A percentile compares a stretch with the other conserved stretches of the same genome.
Evolutionary conservation across 2,888 invertebrate genomes (phyloP).

Genomic region (Volucella zonaria): DNA sequence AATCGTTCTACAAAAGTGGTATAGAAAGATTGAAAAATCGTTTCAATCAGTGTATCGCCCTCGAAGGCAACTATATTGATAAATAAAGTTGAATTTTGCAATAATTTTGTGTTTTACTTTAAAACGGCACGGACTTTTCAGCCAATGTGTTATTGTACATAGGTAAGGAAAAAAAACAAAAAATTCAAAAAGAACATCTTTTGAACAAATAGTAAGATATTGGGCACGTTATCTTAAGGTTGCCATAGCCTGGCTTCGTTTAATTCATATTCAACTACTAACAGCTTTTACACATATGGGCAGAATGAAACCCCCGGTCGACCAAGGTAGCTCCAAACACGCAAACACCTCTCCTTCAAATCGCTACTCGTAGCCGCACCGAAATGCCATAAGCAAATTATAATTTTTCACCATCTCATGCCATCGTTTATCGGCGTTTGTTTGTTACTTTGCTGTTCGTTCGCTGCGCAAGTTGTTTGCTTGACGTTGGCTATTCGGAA

Average conservation of each 20-base stretch:
- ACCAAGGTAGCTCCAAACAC: constrained; percentile 52
- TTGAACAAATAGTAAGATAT: background rate
- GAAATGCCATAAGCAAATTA: constrained; percentile 47
- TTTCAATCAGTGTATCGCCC: too few species aligned
- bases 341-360: constrained; percentile 32
- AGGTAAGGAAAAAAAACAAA: too few species aligned
- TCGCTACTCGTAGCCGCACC: background rate
- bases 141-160: too few species aligned
- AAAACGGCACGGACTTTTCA: too few species aligned
- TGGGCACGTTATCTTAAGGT: constrained; percentile 15
- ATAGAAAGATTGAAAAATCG: too few species aligned
- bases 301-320: constrained; percentile 41
- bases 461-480: constrained; percentile 23
- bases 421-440: constrained; percentile 54
- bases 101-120: too few species aligned
- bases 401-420: constrained; percentile 53
- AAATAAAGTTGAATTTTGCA: too few species aligned
- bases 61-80: too few species aligned
- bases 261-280: constrained; percentile 19
- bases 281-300: constrained; percentile 14
- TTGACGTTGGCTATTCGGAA: background rate
- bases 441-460: constrained; percentile 23
- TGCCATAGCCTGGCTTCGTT: constrained; percentile 15
- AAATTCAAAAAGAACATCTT: background rate
- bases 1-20: too few species aligned